Evolutionary conservation across 2,113 vertebrate genomes (phyloP).

Genomic region (Semnornis frantzii): DNA sequence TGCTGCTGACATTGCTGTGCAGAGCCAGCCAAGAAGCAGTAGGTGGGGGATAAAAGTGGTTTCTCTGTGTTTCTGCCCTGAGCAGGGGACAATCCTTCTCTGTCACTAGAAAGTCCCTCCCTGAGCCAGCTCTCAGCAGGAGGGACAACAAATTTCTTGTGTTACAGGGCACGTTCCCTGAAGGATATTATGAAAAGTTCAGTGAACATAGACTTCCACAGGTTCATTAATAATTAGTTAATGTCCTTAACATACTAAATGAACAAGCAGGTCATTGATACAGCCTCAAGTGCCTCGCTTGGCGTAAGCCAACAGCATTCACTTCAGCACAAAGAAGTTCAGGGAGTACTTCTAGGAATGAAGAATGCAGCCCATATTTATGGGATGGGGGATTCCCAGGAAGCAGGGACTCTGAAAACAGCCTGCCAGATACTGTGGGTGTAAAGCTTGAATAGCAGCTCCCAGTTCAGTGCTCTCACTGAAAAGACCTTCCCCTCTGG

Average conservation of each 20-base stretch:
- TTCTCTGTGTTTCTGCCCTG: not conserved
- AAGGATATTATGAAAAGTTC: not conserved
- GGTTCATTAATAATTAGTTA: slow-evolving; percentile 50
- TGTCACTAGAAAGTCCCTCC: not conserved
- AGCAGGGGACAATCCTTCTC: not conserved
- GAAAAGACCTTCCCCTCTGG: slow-evolving; percentile 12
- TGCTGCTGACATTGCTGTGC: not conserved
- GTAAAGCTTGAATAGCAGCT: slow-evolving; percentile 12
- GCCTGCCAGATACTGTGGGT: not conserved
- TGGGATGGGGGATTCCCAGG: slow-evolving; percentile 31
- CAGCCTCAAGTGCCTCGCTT: not conserved
- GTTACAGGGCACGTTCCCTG: not conserved
- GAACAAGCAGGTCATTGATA: slow-evolving; percentile 61
- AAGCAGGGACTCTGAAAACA: slow-evolving; percentile 16
- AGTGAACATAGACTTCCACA: not conserved
- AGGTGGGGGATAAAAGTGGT: not conserved
- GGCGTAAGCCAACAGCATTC: slow-evolving; percentile 1
- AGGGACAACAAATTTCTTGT: not conserved
- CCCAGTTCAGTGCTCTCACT: not conserved
- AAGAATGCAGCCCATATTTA: not conserved
- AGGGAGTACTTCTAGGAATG: not conserved
- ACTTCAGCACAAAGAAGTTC: not conserved
- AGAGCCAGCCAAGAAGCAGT: not conserved
- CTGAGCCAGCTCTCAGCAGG: not conserved
- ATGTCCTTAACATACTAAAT: not conserved